phyloP scores from a whole-genome alignment of 2,888 invertebrate genomes.

The Ennomos fuscantarius region DNA sequence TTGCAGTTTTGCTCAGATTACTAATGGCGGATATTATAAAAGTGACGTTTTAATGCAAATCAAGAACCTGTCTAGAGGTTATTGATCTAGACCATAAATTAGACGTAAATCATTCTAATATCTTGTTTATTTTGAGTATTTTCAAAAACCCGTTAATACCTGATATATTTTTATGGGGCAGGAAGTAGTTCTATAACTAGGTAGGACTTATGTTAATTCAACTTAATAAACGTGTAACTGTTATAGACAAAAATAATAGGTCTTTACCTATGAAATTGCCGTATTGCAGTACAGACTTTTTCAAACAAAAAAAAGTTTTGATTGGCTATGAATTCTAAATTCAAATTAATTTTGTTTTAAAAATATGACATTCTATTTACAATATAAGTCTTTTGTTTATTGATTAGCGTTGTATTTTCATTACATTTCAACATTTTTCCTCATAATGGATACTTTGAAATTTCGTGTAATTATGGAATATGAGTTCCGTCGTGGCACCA shows the following conservation, averaged over 20 bases:
- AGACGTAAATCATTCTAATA: constrained; percentile 44
- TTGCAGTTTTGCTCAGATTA: constrained; percentile 25
- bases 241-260: background rate
- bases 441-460: too few relatives aligned
- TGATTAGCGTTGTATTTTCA: too few relatives aligned
- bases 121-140: constrained; percentile 38
- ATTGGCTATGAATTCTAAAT: too few relatives aligned
- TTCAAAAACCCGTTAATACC: constrained; percentile 30
- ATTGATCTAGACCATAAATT: constrained; percentile 57
- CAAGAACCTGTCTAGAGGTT: constrained; percentile 54
- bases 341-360: too few relatives aligned
- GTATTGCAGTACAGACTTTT: too few relatives aligned
- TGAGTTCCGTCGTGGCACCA: too few relatives aligned
- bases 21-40: constrained; percentile 26
- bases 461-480: too few relatives aligned
- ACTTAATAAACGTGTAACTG: constrained; percentile 11
- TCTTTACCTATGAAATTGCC: too few relatives aligned
- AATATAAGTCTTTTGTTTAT: too few relatives aligned
- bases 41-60: constrained; percentile 39
- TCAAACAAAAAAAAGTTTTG: too few relatives aligned
- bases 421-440: too few relatives aligned
- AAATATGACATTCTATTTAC: too few relatives aligned
- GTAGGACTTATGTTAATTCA: constrained; percentile 14
- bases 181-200: constrained; percentile 36
- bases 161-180: constrained; percentile 32